phyloP scores from a whole-genome alignment of 2,888 invertebrate genomes.

The Parnassius glacialis region DNA sequence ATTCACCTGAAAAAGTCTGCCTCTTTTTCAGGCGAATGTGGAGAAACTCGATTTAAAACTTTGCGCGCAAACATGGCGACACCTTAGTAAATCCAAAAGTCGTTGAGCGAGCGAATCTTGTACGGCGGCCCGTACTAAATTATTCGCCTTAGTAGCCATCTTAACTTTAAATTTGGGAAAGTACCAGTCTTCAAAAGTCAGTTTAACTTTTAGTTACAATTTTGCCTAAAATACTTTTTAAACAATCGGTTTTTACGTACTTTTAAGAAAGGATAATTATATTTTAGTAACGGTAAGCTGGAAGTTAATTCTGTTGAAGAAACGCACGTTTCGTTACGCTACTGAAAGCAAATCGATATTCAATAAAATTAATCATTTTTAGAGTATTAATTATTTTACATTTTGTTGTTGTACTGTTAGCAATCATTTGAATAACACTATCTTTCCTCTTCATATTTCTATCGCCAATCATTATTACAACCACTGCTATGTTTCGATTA shows the following conservation, averaged over 20 bases:
- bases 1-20: conserved; percentile 8
- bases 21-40: conserved; percentile 1
- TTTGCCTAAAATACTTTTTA: conserved; percentile 6
- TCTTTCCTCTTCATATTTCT: no score
- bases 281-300: no score
- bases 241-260: conserved; percentile 6
- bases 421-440: no score
- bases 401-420: no score
- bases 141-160: conserved; percentile 25
- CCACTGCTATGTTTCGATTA: no score
- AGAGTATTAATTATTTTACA: no score
- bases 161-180: conserved; percentile 15
- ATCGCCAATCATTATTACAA: no score
- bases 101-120: conserved; percentile 8
- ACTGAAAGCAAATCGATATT: no score
- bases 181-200: conserved; percentile 18
- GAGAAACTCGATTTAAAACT: conserved; percentile 23
- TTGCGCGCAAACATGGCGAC: conserved; percentile 20
- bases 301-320: no score
- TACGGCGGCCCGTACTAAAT: conserved; percentile 21
- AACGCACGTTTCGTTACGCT: no score
- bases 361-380: no score
- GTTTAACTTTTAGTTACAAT: conserved; percentile 26
- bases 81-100: conserved; percentile 22
- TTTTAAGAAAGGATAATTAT: not conserved